Base-by-base conservation (phyloP, 2,797 vertebrate species). In the Simalia tracyae region DNA sequence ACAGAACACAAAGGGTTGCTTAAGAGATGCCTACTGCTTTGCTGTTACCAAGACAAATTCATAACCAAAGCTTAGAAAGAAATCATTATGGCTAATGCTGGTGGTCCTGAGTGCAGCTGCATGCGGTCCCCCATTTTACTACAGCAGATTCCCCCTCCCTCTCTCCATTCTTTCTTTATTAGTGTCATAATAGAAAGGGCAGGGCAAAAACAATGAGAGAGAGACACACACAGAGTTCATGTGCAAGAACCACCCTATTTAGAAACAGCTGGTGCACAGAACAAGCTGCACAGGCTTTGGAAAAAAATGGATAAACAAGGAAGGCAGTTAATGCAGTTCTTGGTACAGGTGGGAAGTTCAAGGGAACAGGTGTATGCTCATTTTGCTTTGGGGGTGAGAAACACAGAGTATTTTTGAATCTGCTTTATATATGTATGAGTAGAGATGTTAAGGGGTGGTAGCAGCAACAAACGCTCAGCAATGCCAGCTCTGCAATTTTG, bases 161-260 rank as follows among this genome's bases (percentile, higher is more conserved):
- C 84, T 28, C 57, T 6, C 50, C 17, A n/a, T 88, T 90, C 66
- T 86, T 15, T 93, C 56, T 92, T 94, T 92, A 68, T 89, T 89
- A 89, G 81, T 28, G 50, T 66, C 46, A 88, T 19, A 90, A 90
- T 36, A 81, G 24, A 88, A 87, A 89, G 46, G 81, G 31, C 42
- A 90, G 81, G 50, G 26, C 54, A 54, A 81, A 84, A 89, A 91
- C 61, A 89, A 89, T 36, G 56, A 63, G 10, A 31, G 10, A 31
- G 28, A 28, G 46, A 92, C 11, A 63, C 19, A 72, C 10, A 56
- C 42, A 42, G 15, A 31, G 59, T 42, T 59, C 42, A 12, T 22
- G 1, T 36, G 19, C 72, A 87, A 36, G 5, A 91, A 89, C 86
- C 14, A n/a, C 19, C 2, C 15, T 84, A 46, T 68, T 63, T 88